Conservation (phyloP, 2,113 vertebrate species). For the Aramus guarauna region DNA sequence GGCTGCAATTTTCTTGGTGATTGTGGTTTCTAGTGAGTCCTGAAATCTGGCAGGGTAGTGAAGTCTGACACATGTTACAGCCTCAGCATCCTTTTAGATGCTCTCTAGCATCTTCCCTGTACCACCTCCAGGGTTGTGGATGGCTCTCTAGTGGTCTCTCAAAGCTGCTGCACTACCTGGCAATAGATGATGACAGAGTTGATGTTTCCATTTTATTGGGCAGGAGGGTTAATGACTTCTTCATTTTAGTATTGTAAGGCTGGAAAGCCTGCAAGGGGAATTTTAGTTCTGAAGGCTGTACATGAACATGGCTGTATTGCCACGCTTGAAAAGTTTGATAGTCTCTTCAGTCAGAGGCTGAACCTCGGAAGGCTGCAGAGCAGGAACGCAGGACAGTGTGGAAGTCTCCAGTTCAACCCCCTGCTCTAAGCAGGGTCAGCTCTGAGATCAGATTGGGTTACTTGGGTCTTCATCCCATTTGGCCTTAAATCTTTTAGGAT, state of each 20-base stretch:
- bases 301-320: not conserved
- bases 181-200: not conserved
- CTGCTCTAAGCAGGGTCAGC: not conserved
- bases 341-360: not conserved
- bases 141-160: not conserved
- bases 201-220: not conserved
- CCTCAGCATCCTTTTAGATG: not conserved
- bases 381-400: not conserved
- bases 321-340: not conserved
- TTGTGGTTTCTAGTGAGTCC: not conserved
- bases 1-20: rapidly evolving
- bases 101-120: not conserved
- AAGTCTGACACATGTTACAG: not conserved
- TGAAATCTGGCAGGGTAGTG: not conserved
- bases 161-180: not conserved
- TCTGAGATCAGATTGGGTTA: not conserved
- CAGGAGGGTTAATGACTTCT: not conserved
- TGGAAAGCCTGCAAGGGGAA: not conserved
- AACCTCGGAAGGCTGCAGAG: not conserved
- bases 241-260: not conserved
- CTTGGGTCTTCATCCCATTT: not conserved
- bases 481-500: not conserved
- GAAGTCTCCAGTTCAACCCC: not conserved
- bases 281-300: not conserved
- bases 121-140: not conserved